phyloP scores from a whole-genome alignment of 2,113 vertebrate species.

The Lanius collurio region DNA sequence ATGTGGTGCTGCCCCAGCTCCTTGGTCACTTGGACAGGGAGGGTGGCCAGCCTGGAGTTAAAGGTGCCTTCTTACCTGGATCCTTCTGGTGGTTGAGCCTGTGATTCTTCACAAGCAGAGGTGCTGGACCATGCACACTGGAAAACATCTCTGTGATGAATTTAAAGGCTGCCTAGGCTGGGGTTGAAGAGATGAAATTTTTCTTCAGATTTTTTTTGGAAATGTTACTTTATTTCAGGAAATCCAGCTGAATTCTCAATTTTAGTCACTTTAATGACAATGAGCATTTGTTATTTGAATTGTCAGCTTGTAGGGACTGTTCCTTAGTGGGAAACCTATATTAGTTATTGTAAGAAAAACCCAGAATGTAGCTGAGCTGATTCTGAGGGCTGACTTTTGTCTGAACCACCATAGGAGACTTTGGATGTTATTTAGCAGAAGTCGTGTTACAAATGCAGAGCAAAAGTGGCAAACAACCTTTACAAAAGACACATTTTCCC shows the following conservation, averaged over 20 bases:
- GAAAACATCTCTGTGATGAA: background rate
- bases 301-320: background rate
- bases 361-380: background rate
- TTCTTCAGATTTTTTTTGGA: background rate
- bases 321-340: background rate
- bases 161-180: background rate
- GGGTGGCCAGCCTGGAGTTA: background rate
- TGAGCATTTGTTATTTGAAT: background rate
- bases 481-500: background rate
- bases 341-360: background rate
- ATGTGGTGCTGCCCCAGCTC: accelerated
- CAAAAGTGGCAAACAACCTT: background rate
- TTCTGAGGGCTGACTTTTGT: background rate
- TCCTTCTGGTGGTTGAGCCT: background rate
- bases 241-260: background rate
- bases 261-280: background rate
- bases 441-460: background rate
- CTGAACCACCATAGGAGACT: background rate
- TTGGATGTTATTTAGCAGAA: background rate
- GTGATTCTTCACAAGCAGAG: background rate
- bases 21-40: accelerated
- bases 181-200: background rate
- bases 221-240: background rate
- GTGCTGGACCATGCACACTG: background rate
- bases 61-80: background rate